Evolutionary conservation across 2,888 invertebrate genomes (phyloP).

Genomic region (Nemapogon koenigi): DNA sequence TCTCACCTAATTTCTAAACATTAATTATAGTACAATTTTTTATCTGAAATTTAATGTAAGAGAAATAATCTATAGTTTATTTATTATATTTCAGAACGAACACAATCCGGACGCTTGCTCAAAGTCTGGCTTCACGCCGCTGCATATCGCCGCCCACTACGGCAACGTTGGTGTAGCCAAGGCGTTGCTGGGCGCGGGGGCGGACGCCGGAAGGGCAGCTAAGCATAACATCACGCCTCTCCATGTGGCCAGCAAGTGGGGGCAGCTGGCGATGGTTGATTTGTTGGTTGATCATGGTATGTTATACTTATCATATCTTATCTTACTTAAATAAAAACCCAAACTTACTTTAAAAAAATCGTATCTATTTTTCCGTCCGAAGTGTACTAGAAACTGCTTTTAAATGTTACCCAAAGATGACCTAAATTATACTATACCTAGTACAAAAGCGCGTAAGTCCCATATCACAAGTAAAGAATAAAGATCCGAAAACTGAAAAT

Average conservation of each 20-base stretch:
- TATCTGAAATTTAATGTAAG: background rate
- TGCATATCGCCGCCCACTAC: constrained; percentile 98
- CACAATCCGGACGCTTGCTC: constrained; percentile 97
- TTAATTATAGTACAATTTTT: background rate
- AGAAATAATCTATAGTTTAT: no score
- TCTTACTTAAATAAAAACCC: background rate
- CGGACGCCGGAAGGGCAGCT: constrained; percentile 94
- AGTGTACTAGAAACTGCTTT: no score
- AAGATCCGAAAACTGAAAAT: no score
- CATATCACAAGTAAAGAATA: no score
- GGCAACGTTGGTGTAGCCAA: constrained; percentile 95
- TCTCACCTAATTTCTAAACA: background rate
- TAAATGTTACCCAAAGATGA: no score
- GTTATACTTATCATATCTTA: background rate
- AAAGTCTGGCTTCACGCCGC: constrained; percentile 97
- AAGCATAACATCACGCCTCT: constrained; percentile 98
- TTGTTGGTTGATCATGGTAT: constrained; percentile 80
- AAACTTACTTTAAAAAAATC: background rate
- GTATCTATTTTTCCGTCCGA: no score
- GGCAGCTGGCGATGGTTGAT: constrained; percentile 91
- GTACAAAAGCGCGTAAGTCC: no score
- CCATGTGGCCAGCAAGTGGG: constrained; percentile 99
- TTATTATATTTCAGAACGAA: constrained; percentile 77
- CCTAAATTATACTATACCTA: no score
- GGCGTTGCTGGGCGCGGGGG: constrained; percentile 86